These are phyloP conservation scores for Fragum fragum DNA, from an alignment of 2,888 invertebrate genomes.

Conservation along the genomic window DNA sequence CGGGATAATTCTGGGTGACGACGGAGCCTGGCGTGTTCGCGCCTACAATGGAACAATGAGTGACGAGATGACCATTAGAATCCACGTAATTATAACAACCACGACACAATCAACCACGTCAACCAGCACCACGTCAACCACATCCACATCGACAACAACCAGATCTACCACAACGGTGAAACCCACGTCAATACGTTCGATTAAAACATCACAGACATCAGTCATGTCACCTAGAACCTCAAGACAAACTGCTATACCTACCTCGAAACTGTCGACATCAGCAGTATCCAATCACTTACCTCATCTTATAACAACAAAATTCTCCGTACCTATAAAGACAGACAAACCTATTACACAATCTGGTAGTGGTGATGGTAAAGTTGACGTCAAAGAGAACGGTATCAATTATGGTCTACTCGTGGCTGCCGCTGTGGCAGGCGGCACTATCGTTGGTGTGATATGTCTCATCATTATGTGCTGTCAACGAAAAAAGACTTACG, in stretches of 20 bases:
- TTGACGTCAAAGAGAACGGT: conserved; percentile 29
- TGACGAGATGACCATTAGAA: conserved; percentile 41
- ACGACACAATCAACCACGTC: conserved; percentile 61
- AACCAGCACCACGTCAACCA: conserved; percentile 49
- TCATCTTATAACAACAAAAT: neutral
- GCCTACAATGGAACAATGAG: conserved; percentile 60
- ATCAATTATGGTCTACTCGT: conserved; percentile 60
- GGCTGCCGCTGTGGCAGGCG: conserved; percentile 59
- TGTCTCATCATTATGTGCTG: conserved; percentile 57
- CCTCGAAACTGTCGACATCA: conserved; percentile 1
- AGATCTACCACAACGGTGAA: conserved; percentile 41
- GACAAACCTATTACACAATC: conserved; percentile 3
- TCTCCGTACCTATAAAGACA: neutral
- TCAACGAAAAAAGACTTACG: conserved; percentile 45
- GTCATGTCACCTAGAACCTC: conserved; percentile 22
- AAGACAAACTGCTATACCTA: neutral
- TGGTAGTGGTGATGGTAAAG: conserved; percentile 27
- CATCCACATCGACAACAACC: conserved; percentile 48
- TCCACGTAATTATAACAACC: conserved; percentile 54
- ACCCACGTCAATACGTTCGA: conserved; percentile 35
- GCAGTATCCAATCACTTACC: neutral
- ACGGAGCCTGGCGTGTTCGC: conserved; percentile 62
- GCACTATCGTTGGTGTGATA: conserved; percentile 55
- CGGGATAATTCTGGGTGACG: conserved; percentile 44
- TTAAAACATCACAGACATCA: conserved; percentile 33